Evolutionary conservation across 2,888 invertebrate species (phyloP), one percentile per base, ranked within the genome.

Genomic region (Aleiodes testaceus): DNA sequence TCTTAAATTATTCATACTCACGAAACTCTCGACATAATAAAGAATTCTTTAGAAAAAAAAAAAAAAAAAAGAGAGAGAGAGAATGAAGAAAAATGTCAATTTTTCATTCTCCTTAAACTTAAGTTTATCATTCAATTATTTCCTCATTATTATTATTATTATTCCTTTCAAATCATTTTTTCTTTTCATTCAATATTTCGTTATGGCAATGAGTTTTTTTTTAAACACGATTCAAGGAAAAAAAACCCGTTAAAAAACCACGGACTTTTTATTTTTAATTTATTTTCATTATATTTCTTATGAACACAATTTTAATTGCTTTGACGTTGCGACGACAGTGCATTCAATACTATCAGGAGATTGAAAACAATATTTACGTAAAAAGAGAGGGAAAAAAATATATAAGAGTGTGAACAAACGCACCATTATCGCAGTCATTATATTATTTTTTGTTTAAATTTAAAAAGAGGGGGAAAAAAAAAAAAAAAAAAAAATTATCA

Each of bases 291-390:
- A 22, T 52, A 64, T 52, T 42, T 22, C 50, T 50, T 50, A 65
- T 70, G 70, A 70, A 70, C 66, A 70, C 70, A 70, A 70, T 70
- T 42, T 59, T 66, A 70, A 70, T 70, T 70, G 70, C 70, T 70
- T 70, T 61, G 70, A 70, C 70, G 47, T 26, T 50, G 59, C 70
- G 70, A 70, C 44, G 49, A 66, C 9, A 70, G 70, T 70, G 66
- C 66, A 64, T 55, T 59, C 59, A 67, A 71, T 71, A 71, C 71
- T 67, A 67, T 67, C 26, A 59, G 59, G 59, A 26, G 55, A 18
- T 61, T 30, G 59, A 66, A 70, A 66, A 66, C 30, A 61, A 70
- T 66, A 66, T 63, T 3, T 59, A 59, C 18, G 14, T 59, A 59
- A 36, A 36, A 18, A 36, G 2, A 16, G 16, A 12, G 14, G 9